Evolutionary conservation across 2,113 vertebrate genomes (phyloP).

Genomic region (Campylorhamphus procurvoides): DNA sequence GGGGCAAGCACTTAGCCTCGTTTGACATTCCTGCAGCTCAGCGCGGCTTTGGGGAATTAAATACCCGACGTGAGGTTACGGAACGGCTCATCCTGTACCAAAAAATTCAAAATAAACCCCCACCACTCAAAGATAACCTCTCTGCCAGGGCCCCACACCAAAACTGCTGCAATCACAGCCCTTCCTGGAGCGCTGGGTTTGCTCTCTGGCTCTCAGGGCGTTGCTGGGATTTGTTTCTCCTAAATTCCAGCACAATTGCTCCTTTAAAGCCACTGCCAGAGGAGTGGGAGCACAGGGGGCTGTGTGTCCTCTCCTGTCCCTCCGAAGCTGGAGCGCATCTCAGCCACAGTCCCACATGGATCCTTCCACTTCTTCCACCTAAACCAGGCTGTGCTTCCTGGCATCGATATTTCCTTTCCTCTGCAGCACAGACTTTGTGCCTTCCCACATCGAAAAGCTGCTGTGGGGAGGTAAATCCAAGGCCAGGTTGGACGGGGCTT

Average conservation of each 20-base stretch:
- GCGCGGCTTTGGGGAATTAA: not conserved
- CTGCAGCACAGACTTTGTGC: not conserved
- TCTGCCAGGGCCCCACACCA: accelerated
- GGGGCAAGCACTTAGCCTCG: slow-evolving; percentile 40
- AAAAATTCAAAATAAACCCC: too few relatives aligned
- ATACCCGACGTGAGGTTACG: not conserved
- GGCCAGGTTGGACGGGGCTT: not conserved
- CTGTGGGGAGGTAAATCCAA: not conserved
- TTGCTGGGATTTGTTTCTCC: not conserved
- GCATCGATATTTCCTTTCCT: not conserved
- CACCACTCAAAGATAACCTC: accelerated
- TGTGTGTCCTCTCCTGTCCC: not conserved
- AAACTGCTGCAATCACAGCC: not conserved
- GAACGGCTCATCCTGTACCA: not conserved
- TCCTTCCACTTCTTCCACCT: not conserved
- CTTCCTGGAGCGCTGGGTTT: not conserved
- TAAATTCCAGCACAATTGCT: not conserved
- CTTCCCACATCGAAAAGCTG: not conserved
- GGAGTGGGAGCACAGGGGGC: not conserved
- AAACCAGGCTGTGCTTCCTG: not conserved
- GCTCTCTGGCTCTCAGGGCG: not conserved
- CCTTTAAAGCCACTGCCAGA: not conserved
- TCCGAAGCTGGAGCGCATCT: not conserved
- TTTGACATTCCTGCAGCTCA: not conserved
- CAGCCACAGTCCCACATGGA: accelerated